These are phyloP conservation scores for Hemicentrotus pulcherrimus DNA, from an alignment of 35 echinoderm and acorn worm genomes.

Conservation along the genomic window DNA sequence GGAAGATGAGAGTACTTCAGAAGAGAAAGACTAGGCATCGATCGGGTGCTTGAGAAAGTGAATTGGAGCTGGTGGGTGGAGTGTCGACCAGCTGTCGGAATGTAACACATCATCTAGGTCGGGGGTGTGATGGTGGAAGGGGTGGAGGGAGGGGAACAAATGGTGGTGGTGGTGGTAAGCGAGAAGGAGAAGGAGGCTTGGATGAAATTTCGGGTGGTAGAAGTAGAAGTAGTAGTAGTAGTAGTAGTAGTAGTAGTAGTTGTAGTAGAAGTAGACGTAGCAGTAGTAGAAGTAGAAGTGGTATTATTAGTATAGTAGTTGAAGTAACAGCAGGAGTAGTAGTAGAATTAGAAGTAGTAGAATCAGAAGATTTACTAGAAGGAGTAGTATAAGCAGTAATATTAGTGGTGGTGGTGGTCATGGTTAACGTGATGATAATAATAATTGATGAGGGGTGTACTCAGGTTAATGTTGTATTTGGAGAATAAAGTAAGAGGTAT, in stretches of 20 bases:
- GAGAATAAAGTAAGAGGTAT: no score
- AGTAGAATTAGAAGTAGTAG: constrained; percentile 37
- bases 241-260: not conserved
- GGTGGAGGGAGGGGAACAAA: not conserved
- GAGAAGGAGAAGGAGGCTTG: not conserved
- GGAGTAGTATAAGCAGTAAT: constrained; percentile 22
- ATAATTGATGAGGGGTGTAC: not conserved
- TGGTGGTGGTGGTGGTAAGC: no score
- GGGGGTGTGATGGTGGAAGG: not conserved
- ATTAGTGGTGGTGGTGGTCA: not conserved
- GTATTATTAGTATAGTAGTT: constrained; percentile 41
- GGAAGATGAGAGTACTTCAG: not conserved
- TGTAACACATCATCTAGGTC: not conserved
- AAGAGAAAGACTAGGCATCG: not conserved
- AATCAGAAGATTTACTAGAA: not conserved
- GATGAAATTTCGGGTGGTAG: not conserved
- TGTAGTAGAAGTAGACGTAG: constrained; percentile 2
- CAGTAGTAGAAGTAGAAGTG: constrained; percentile 14
- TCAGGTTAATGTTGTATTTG: no score
- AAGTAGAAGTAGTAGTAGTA: not conserved
- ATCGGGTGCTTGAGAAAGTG: constrained; percentile 9
- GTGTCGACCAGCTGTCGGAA: not conserved
- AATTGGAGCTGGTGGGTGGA: not conserved
- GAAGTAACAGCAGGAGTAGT: constrained; percentile 30
- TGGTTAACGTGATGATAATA: not conserved